Evolutionary conservation across 2,113 vertebrate genomes (phyloP), one percentile per base, ranked within the genome.

Genomic region (Polypterus senegalus): DNA sequence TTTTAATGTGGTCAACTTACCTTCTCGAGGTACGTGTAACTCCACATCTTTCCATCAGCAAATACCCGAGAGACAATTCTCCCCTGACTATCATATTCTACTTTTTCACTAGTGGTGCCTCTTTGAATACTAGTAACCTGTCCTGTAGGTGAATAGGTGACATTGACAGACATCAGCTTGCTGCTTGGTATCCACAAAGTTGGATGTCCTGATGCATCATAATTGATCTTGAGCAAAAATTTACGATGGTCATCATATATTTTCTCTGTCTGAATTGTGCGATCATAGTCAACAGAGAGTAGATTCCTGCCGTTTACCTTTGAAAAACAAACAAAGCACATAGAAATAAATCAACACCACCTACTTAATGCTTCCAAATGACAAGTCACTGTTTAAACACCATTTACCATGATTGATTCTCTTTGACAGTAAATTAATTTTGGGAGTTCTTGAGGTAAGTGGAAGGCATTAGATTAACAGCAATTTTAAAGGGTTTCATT

Each of bases 221-320:
- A 98, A 70, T 89, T 88, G 61, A 99, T 97, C 80, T 94, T 90
- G 78, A 99, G 81, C 27, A 97, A 90, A 68, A 98, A 99, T 77
- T 99, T 99, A 71, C 96, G 90, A 78, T 98, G 96, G 85, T 99
- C 96, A 9, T 99, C 96, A 7, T 99, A 99, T 84, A 99, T 96
- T 79, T 97, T 97, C 74, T 99, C 96, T 3, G 92, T 99, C 87
- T 92, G 91, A 64, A 91, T 87, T 48, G 87, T 93, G 74, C 95
- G 92, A 77, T 99, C 95, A 61, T 97, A 99, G 83, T 99, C 96
- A 56, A 99, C 91, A 0, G 95, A 99, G 63, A 99, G 92, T 73
- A 98, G 93, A 80, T 99, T 99, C 61, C 94, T 89, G 66, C 95
- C 92, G 10, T 99, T 99, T 77, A 98, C 96, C 96, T 99, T 87